Conservation (phyloP, 2,797 vertebrate species). For the Sebastes minor region DNA sequence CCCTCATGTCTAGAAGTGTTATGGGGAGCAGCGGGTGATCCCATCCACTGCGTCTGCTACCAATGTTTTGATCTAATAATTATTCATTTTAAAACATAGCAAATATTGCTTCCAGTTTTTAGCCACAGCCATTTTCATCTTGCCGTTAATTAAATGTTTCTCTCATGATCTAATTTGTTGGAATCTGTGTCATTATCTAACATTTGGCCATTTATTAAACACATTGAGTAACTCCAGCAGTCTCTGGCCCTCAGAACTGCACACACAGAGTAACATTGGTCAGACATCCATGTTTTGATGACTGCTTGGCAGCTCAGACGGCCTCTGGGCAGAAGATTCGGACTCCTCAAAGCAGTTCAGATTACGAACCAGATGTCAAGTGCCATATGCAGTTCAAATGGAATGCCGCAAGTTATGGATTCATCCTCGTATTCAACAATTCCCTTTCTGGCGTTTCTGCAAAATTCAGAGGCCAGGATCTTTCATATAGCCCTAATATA, state of each 20-base stretch:
- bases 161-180: not conserved
- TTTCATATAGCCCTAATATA: not conserved
- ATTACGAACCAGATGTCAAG: constrained; percentile 66
- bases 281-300: constrained; percentile 51
- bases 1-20: constrained; percentile 15
- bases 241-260: constrained; percentile 6
- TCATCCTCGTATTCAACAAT: constrained; percentile 37
- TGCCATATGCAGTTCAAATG: constrained; percentile 47
- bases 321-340: constrained; percentile 45
- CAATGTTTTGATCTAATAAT: not conserved
- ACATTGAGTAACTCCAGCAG: constrained; percentile 17
- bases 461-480: constrained; percentile 34
- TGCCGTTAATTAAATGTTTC: not conserved
- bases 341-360: constrained; percentile 35
- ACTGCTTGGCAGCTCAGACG: constrained; percentile 40
- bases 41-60: not conserved
- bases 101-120: constrained; percentile 4
- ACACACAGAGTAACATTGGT: constrained; percentile 29
- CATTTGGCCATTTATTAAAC: constrained; percentile 17
- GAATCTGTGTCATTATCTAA: not conserved
- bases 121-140: not conserved
- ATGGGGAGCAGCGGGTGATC: constrained; percentile 6
- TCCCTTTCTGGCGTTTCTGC: constrained; percentile 22
- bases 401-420: constrained; percentile 46
- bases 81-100: not conserved